These are phyloP conservation scores for Cotesia typhae DNA, from an alignment of 1,140 invertebrate species.

Conservation along the genomic window DNA sequence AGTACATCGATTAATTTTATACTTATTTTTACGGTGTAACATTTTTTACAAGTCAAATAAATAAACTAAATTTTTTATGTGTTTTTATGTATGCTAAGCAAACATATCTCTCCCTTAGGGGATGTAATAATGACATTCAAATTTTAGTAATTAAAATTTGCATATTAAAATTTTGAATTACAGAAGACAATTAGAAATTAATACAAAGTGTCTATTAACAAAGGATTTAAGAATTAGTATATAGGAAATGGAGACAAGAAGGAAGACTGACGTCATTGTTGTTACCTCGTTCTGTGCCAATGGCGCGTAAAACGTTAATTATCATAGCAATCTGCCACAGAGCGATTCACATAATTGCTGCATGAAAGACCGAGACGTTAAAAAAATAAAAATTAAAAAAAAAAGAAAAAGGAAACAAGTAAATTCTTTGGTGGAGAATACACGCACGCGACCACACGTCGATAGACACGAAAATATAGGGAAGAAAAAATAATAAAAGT, in stretches of 20 bases:
- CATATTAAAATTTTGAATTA: too few relatives aligned
- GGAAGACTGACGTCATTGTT: constrained; percentile 42
- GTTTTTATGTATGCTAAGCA: too few relatives aligned
- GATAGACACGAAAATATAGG: constrained; percentile 32
- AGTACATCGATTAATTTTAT: too few relatives aligned
- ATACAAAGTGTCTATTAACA: constrained; percentile 4
- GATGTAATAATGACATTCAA: too few relatives aligned
- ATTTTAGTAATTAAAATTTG: too few relatives aligned
- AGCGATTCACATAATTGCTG: constrained; percentile 32
- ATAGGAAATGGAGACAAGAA: constrained; percentile 25
- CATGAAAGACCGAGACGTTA: background rate
- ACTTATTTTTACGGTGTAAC: too few relatives aligned
- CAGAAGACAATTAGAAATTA: background rate
- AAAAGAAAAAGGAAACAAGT: constrained; percentile 13
- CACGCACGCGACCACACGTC: constrained; percentile 36
- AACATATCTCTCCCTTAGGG: too few relatives aligned
- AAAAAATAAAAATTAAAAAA: background rate
- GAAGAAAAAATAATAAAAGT: constrained; percentile 1
- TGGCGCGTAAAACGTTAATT: constrained; percentile 42
- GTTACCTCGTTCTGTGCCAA: constrained; percentile 45
- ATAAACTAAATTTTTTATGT: too few relatives aligned
- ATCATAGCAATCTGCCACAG: constrained; percentile 29
- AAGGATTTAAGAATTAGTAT: constrained; percentile 26
- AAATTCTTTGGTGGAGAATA: background rate
- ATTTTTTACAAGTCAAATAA: too few relatives aligned